Percentiles rank a stretch among this genome's conserved stretches.
Conservation (phyloP, 1,140 invertebrate species). For the Brachionus koreanus region DNA sequence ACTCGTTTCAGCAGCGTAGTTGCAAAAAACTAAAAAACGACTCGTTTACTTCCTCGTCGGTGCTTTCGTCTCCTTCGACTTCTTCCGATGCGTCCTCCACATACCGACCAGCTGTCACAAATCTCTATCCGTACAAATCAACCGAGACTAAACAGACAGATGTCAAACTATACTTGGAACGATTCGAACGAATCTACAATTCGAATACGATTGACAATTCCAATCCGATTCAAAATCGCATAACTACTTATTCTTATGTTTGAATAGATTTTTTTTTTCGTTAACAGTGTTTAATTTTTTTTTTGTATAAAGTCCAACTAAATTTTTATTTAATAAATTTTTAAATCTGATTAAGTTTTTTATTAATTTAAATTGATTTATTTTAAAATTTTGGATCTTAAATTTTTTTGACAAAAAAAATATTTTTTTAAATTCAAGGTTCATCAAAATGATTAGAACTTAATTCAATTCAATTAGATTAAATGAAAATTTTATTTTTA, state of each 20-base stretch:
- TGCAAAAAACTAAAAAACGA: neutral
- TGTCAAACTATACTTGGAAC: constrained; percentile 34
- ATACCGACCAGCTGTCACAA: constrained; percentile 1
- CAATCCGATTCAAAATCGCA: constrained; percentile 15
- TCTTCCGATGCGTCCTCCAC: neutral
- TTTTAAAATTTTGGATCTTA: no score
- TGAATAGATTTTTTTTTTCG: neutral
- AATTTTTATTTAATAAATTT: constrained; percentile 19
- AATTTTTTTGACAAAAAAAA: no score
- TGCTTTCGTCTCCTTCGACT: constrained; percentile 14
- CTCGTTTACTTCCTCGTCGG: constrained; percentile 33
- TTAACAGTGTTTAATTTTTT: constrained; percentile 41
- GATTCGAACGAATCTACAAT: constrained; percentile 41
- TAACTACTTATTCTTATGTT: constrained; percentile 36
- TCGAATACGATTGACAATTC: neutral
- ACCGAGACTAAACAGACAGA: neutral
- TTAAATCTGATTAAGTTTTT: neutral
- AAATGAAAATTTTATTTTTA: no score
- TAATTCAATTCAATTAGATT: no score
- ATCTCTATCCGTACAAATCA: constrained; percentile 6
- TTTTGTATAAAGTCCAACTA: neutral
- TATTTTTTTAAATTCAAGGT: no score
- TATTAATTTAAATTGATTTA: neutral
- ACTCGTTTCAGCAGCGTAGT: constrained; percentile 13
- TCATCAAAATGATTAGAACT: no score